Percentiles rank a stretch among this genome's conserved stretches.
Evolutionary conservation across 2,888 invertebrate genomes (phyloP).

Genomic region (Chalcosyrphus nemorum): DNA sequence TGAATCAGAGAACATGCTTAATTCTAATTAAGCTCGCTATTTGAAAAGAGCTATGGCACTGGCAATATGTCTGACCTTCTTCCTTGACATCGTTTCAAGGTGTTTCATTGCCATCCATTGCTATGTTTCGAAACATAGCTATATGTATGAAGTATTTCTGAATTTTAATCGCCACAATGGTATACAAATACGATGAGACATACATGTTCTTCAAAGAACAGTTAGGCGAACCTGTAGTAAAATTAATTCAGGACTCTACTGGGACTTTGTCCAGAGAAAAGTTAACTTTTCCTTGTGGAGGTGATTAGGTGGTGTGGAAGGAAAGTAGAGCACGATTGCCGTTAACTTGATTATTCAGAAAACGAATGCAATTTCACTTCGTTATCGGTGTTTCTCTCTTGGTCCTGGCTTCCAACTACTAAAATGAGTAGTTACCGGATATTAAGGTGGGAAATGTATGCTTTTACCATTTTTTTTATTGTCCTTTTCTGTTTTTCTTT

Average conservation of each 20-base stretch:
- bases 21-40: conserved; percentile 57
- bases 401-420: not conserved
- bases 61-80: conserved; percentile 37
- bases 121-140: not conserved
- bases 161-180: conserved; percentile 27
- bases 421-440: conserved; percentile 35
- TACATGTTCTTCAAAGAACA: not conserved
- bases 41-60: conserved; percentile 7
- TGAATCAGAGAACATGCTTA: conserved; percentile 43
- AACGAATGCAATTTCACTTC: conserved; percentile 62
- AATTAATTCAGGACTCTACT: conserved; percentile 38
- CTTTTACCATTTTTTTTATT: not conserved
- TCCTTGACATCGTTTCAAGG: conserved; percentile 47
- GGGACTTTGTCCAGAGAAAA: conserved; percentile 3
- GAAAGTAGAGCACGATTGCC: conserved; percentile 16
- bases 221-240: not conserved
- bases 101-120: conserved; percentile 7
- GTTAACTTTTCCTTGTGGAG: not conserved
- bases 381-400: conserved; percentile 42
- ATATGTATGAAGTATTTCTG: not conserved
- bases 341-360: conserved; percentile 53
- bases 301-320: not conserved
- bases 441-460: conserved; percentile 45
- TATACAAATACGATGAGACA: not conserved
- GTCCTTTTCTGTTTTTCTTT: not conserved